Evolutionary conservation across 2,888 invertebrate species (phyloP).

Genomic region (Tipula helvola): DNA sequence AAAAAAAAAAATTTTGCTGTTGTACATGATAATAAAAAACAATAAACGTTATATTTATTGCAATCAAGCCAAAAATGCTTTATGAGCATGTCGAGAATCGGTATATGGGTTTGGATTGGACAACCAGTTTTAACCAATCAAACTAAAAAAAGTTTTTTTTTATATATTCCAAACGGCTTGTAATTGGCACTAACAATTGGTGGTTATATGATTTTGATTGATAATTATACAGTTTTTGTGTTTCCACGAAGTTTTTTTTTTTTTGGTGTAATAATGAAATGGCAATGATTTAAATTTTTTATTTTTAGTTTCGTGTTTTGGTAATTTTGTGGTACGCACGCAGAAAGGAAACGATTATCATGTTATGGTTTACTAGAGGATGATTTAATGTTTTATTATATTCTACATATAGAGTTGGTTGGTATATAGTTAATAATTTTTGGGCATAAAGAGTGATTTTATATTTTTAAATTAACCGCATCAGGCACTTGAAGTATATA

Average conservation of each 20-base stretch:
- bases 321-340: not conserved
- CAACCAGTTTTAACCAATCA: not conserved
- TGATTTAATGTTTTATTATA: not conserved
- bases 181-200: not conserved
- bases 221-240: not conserved
- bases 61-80: not conserved
- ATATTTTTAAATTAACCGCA: not conserved
- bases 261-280: not conserved
- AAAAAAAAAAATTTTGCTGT: not conserved
- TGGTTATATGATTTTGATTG: not conserved
- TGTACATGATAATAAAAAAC: not conserved
- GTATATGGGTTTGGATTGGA: not conserved
- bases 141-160: not conserved
- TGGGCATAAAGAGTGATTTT: not conserved
- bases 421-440: not conserved
- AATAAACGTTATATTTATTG: not conserved
- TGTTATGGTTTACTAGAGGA: not conserved
- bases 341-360: not conserved
- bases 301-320: not conserved
- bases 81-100: not conserved
- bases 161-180: not conserved
- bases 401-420: no score
- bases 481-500: not conserved
- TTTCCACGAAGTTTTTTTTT: not conserved
- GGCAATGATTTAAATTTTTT: not conserved